These are phyloP conservation scores for Pyxicephalus adspersus DNA, from an alignment of 2,113 vertebrate species.

Conservation along the genomic window DNA sequence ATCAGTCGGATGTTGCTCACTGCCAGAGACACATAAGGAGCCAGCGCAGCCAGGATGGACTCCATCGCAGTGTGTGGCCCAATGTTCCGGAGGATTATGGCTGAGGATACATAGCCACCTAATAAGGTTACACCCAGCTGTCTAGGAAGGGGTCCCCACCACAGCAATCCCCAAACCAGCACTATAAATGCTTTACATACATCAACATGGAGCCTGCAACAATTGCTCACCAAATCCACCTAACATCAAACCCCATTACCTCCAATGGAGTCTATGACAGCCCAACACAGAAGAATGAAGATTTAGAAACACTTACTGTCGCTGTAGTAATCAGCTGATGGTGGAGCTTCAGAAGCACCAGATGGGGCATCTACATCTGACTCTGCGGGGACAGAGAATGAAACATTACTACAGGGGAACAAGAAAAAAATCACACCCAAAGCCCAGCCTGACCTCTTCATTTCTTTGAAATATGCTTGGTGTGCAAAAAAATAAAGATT, in stretches of 20 bases:
- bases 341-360: conserved; percentile 83
- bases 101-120: conserved; percentile 68
- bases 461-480: background rate
- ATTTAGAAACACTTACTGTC: conserved; percentile 84
- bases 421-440: background rate
- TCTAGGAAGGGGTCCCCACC: background rate
- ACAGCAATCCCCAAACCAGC: background rate
- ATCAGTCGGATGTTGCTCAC: conserved; percentile 96
- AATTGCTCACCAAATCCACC: background rate
- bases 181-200: too few relatives aligned
- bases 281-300: background rate
- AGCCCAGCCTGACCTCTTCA: background rate
- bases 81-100: conserved; percentile 96
- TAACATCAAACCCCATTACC: too few relatives aligned
- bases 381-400: conserved; percentile 67
- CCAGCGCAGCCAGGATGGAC: conserved; percentile 89
- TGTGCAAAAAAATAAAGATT: too few relatives aligned
- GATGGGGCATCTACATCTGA: conserved; percentile 79
- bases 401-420: background rate
- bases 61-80: conserved; percentile 91
- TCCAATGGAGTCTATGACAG: too few relatives aligned
- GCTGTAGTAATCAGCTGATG: conserved; percentile 92
- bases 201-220: background rate
- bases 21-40: conserved; percentile 93
- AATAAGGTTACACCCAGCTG: conserved; percentile 56